phyloP scores from a whole-genome alignment of 2,113 vertebrate species.

The Oenanthe oenanthe region DNA sequence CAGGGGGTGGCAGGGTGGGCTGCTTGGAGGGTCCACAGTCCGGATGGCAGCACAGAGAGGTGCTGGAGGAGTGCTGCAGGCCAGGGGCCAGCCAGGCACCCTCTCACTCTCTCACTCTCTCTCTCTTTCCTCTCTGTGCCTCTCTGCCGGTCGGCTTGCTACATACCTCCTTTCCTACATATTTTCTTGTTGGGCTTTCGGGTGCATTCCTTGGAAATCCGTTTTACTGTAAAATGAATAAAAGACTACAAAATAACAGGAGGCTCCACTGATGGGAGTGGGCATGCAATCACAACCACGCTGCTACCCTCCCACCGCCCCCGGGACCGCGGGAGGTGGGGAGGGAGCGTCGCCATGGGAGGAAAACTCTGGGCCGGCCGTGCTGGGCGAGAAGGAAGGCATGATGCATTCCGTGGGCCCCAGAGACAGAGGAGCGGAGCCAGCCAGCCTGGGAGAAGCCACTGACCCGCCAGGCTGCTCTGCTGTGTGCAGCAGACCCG shows the following conservation, averaged over 20 bases:
- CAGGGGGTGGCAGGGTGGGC: background rate
- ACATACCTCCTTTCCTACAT: constrained; percentile 99
- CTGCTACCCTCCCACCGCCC: constrained; percentile 60
- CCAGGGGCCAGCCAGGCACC: constrained; percentile 23
- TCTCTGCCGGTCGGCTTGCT: constrained; percentile 83
- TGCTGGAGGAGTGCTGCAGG: constrained; percentile 9
- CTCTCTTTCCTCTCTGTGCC: constrained; percentile 80
- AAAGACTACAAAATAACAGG: constrained; percentile 99
- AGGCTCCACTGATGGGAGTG: constrained; percentile 88
- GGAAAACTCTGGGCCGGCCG: constrained; percentile 55
- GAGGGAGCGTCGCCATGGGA: constrained; percentile 65
- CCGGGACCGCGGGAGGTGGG: constrained; percentile 64
- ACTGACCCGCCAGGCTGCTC: background rate
- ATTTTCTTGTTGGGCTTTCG: constrained; percentile 99
- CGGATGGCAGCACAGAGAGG: constrained; percentile 21
- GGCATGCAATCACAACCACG: constrained; percentile 91
- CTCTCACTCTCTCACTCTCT: constrained; percentile 74
- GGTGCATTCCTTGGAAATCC: constrained; percentile 99
- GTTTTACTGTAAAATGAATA: constrained; percentile 99
- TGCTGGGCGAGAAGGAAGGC: constrained; percentile 45
- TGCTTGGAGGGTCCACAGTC: background rate
- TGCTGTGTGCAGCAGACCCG: background rate
- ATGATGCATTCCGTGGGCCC: background rate
- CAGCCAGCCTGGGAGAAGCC: background rate
- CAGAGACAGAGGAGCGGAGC: background rate